phyloP scores from a whole-genome alignment of 1,140 invertebrate species.

The Euglossa dilemma region DNA sequence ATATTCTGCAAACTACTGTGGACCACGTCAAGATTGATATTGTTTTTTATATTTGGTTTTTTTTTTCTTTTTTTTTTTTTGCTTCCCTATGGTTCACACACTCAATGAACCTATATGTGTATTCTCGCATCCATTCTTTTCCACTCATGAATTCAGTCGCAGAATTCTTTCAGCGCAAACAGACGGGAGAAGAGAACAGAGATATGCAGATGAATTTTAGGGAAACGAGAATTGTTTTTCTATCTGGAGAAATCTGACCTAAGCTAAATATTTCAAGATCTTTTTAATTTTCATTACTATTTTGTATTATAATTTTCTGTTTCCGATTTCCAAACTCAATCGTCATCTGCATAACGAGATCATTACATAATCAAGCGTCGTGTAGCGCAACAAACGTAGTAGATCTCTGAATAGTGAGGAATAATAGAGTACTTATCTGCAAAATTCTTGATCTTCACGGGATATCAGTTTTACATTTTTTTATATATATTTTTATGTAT shows the following conservation, averaged over 20 bases:
- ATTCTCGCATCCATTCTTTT: conserved; percentile 31
- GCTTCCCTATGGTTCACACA: conserved; percentile 27
- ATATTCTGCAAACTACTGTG: conserved; percentile 76
- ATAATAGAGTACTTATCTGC: conserved; percentile 44
- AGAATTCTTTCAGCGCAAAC: conserved; percentile 43
- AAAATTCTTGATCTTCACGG: conserved; percentile 57
- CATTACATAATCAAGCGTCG: conserved; percentile 19
- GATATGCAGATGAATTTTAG: conserved; percentile 35
- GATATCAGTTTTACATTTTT: conserved; percentile 48
- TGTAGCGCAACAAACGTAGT: conserved; percentile 47
- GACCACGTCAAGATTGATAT: conserved; percentile 75
- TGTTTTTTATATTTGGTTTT: conserved; percentile 71
- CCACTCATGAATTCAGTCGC: conserved; percentile 3
- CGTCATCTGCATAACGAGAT: neutral
- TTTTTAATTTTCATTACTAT: neutral
- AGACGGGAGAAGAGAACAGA: conserved; percentile 25
- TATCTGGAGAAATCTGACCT: neutral
- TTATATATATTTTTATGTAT: conserved; percentile 41
- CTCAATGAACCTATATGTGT: conserved; percentile 18
- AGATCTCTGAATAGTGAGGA: conserved; percentile 51
- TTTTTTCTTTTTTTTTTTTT: conserved; percentile 40
- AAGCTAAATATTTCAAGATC: neutral
- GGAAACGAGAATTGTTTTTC: neutral
- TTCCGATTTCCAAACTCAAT: neutral
- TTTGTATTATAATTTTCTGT: conserved; percentile 1